phyloP scores from a whole-genome alignment of 1,140 invertebrate genomes.

The Lanistes nyassanus region DNA sequence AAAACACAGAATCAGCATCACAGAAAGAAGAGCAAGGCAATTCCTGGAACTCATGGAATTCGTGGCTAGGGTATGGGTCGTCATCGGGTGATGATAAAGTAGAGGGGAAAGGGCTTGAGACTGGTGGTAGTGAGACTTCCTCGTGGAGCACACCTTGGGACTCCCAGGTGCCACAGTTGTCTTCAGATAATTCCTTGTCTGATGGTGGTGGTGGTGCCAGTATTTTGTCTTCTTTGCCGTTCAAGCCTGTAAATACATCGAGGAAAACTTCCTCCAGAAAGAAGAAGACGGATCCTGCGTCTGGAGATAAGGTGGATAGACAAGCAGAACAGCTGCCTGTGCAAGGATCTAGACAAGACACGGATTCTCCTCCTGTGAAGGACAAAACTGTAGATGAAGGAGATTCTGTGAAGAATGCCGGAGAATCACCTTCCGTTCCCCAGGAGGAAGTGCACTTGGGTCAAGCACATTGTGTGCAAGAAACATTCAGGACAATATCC shows the following conservation, averaged over 20 bases:
- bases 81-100: not conserved
- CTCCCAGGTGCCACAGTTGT: not conserved
- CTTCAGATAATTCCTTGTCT: not conserved
- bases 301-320: too few species aligned
- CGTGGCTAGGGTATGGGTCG: not conserved
- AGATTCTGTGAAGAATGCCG: too few species aligned
- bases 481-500: too few species aligned
- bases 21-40: constrained; percentile 5
- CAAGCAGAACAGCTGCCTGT: too few species aligned
- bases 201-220: not conserved
- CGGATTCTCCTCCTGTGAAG: too few species aligned
- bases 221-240: not conserved
- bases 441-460: too few species aligned
- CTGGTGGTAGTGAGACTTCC: constrained; percentile 9
- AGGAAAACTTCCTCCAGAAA: too few species aligned
- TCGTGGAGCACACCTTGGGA: constrained; percentile 30
- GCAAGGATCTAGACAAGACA: too few species aligned
- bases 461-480: too few species aligned
- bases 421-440: too few species aligned
- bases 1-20: not conserved
- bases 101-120: not conserved
- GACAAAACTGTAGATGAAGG: too few species aligned
- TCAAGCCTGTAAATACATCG: not conserved
- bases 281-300: too few species aligned
- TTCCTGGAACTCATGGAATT: constrained; percentile 20